Evolutionary conservation across 2,888 invertebrate species (phyloP), one percentile per base, ranked within the genome.

Genomic region (Eristalis intricaria): DNA sequence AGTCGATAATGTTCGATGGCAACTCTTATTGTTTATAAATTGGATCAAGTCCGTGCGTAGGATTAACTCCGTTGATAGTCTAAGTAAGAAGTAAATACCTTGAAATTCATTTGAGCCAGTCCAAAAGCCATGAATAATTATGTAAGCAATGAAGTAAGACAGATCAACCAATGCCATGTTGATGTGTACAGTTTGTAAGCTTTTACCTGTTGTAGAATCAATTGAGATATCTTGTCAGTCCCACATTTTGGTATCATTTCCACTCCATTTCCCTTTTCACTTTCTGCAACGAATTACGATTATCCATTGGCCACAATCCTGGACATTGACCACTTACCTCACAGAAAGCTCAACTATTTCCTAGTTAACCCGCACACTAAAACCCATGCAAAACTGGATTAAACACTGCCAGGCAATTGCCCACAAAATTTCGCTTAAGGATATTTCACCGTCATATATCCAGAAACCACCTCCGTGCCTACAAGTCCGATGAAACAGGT

Each of bases 401-500:
- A 66, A 80, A 38, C 63, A 56, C 50, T 22, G 63, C 63, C 68
- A 75, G 19, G 23, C 68, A 63, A 73, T 68, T 63, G 71, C 71
- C 76, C 65, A 35, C 84, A 66, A 63, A 71, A 76, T 69, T 69
- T 56, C 19, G 58, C 74, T 73, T 35, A 56, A 70, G 66, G 66
- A 63, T 73, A 66, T 73, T 73, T 22, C 29, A 40, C 60, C 23
- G 23, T 43, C 40, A 61, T 71, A 56, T 65, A 32, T 22, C 35
- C 32, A 35, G 26, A 70, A 29, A 19, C 56, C 1, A 43, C 58
- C 35, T 29, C 38, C 15, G 22, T 68, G 61, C 50, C 38, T 68
- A 43, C 66, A 23, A 69, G 64, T 60, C 68, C 77, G 82, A 70
- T 73, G 69, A 64, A 82, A 85, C 85, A 85, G 82, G 85, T 85